Conservation (phyloP, 1,140 invertebrate species). For the Drosophila hydei region DNA sequence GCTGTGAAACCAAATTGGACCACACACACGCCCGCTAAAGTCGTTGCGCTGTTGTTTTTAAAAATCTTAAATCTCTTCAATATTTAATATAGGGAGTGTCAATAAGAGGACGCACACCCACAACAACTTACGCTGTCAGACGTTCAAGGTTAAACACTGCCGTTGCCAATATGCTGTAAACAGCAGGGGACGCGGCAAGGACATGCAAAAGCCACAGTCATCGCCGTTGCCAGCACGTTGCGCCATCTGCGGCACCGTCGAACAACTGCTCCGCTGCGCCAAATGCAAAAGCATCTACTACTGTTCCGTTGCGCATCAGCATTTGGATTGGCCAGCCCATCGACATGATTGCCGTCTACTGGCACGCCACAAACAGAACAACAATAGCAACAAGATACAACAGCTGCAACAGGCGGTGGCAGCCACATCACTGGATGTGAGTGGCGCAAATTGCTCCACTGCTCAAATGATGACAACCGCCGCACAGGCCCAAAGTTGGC, state of each 20-base stretch:
- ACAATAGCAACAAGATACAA: slow-evolving; percentile 53
- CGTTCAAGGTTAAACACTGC: slow-evolving; percentile 59
- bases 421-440: slow-evolving; percentile 60
- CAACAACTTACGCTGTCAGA: slow-evolving; percentile 12
- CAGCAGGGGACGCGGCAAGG: slow-evolving; percentile 72
- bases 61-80: slow-evolving; percentile 30
- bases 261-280: slow-evolving; percentile 89
- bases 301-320: slow-evolving; percentile 92
- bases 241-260: slow-evolving; percentile 87
- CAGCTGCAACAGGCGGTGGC: slow-evolving; percentile 72
- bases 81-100: slow-evolving; percentile 6
- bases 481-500: slow-evolving; percentile 67
- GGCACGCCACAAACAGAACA: slow-evolving; percentile 64
- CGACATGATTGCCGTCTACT: slow-evolving; percentile 85
- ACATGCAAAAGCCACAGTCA: slow-evolving; percentile 55
- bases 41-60: slow-evolving; percentile 4
- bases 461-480: slow-evolving; percentile 72
- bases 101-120: slow-evolving; percentile 26
- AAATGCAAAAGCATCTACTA: slow-evolving; percentile 90
- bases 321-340: slow-evolving; percentile 90
- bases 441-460: slow-evolving; percentile 67
- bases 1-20: slow-evolving; percentile 37
- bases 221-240: slow-evolving; percentile 83
- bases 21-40: slow-evolving; percentile 11
- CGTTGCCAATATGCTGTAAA: slow-evolving; percentile 47